Evolutionary conservation across 1,140 invertebrate genomes (phyloP), one percentile per base, ranked within the genome.

Genomic region (Meloidogyne floridensis): DNA sequence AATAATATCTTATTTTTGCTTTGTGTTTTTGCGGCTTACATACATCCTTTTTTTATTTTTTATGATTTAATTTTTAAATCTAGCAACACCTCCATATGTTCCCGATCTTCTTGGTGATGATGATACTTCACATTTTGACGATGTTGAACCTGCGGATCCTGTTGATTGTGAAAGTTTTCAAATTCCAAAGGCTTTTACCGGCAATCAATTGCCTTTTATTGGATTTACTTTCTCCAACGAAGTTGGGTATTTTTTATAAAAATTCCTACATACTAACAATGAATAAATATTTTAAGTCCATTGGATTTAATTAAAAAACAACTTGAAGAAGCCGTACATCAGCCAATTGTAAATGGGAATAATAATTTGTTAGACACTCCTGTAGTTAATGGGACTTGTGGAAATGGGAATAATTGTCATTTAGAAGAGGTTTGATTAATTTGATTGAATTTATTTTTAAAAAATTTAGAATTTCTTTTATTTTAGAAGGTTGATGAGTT

Each of bases 41-140:
- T 6, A 15, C 3, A n/a, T 54, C 2, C 20, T 54, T 74, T 32
- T 15, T 7, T 18, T 18, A n/a, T 6, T n/a, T 7, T 10, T 9
- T 3, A 54, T 54, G n/a, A 18, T 43, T 56, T 10, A 18, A 18
- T 1, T 54, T 53, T 18, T 47, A n/a, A 32, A 47, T 88, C 77
- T 85, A 94, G 93, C 92, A 88, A 95, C 95, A 71, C 96, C 97
- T 8, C 97, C 98, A 3, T 95, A 98, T 51, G 95, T 98, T 15
- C 97, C 97, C 20, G 96, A 98, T 88, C 91, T 99, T 20, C 93
- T 93, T 4, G 94, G 96, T 73, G 97, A 99, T 91, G 96, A 98
- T 91, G 98, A 99, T 90, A 98, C 97, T 0, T 94, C 95, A 87
- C 97, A 99, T 92, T 99, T 99, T 92, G 96, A 98, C 90, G 96